phyloP scores from a whole-genome alignment of 2,113 vertebrate genomes.

The Mobula birostris region DNA sequence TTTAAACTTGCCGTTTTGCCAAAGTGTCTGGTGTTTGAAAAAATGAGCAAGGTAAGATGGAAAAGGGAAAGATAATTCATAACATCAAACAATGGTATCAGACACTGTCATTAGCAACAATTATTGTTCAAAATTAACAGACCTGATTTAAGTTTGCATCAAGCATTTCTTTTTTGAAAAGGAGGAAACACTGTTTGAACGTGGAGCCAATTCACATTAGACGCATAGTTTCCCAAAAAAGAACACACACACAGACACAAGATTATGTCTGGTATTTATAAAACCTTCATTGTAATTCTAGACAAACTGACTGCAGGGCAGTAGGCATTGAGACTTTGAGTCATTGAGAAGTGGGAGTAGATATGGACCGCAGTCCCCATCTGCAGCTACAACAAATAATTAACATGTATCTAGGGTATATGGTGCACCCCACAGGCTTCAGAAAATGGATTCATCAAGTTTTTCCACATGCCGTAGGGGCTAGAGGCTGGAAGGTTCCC shows the following conservation, averaged over 20 bases:
- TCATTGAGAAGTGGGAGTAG: conserved; percentile 25
- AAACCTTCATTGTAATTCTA: not conserved
- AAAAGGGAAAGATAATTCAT: not conserved
- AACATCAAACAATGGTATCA: not conserved
- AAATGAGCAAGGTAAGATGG: not conserved
- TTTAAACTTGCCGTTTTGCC: conserved; percentile 10
- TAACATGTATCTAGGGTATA: conserved; percentile 21
- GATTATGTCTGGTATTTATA: conserved; percentile 34
- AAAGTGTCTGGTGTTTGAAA: not conserved
- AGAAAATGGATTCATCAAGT: conserved; percentile 31
- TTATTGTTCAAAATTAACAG: not conserved
- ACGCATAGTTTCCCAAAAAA: conserved; percentile 14
- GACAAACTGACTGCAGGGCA: conserved; percentile 25
- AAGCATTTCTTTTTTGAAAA: not conserved
- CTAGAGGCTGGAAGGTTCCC: conserved; percentile 2
- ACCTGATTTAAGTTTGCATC: not conserved
- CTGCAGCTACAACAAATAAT: conserved; percentile 13
- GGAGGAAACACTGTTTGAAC: not conserved
- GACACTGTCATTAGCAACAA: not conserved
- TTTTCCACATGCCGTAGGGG: conserved; percentile 5
- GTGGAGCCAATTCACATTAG: conserved; percentile 12
- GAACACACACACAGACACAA: not conserved
- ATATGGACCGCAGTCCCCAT: conserved; percentile 6
- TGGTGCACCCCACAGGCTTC: conserved; percentile 13
- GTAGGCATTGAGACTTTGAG: conserved; percentile 30